Base-by-base conservation (phyloP, 30 jellyfish, hydroid and myxozoan species). In the Cassiopea xamachana region DNA sequence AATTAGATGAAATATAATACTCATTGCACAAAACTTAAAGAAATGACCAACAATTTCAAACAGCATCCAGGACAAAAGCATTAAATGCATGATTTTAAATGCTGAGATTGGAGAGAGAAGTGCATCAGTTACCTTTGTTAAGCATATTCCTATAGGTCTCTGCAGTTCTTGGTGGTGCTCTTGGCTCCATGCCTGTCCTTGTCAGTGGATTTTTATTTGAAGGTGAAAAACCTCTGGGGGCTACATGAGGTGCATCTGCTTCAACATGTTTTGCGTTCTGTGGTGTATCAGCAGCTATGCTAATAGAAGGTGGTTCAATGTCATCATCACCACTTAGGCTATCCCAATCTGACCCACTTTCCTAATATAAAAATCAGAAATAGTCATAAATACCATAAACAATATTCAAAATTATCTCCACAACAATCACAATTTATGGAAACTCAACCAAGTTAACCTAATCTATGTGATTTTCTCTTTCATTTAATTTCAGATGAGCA, bases 291-390 rank as follows among this genome's bases (percentile, higher is more conserved):
- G 16, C 72, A 4, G 80, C 90, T 7, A 79, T n/a, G 55, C 95
- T 88, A 51, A 78, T 75, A 51, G 95, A 88, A 68, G 83, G 71
- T 5, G 83, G 86, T 60, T 76, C 95, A 5, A 88, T 4, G 59
- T 88, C 95, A 8, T 81, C 95, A 7, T 47, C 95, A 16, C 95
- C 95, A 88, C 89, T 78, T 10, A 88, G 15, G 61, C 95, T 88
- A 79, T 88, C 95, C 95, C 95, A 88, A 69, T 88, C 95, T 2
- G 95, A 88, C 14, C 71, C 90, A 79, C 87, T 88, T 39, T 88
- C 95, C 95, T 88, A 70, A 8, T 72, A 86, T 27, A 48, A 60
- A 69, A 44, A 10, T 55, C 10, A 10, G 12, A 55, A 55, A 55
- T 55, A 17, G 13, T 0, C 18, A 44, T 8, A 44, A 75, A 75